A percentile compares a stretch with the other conserved stretches of the same genome.
These are phyloP conservation scores for Pseudococcus jackbeardsleyi DNA, from an alignment of 2,888 invertebrate genomes.

Conservation along the genomic window DNA sequence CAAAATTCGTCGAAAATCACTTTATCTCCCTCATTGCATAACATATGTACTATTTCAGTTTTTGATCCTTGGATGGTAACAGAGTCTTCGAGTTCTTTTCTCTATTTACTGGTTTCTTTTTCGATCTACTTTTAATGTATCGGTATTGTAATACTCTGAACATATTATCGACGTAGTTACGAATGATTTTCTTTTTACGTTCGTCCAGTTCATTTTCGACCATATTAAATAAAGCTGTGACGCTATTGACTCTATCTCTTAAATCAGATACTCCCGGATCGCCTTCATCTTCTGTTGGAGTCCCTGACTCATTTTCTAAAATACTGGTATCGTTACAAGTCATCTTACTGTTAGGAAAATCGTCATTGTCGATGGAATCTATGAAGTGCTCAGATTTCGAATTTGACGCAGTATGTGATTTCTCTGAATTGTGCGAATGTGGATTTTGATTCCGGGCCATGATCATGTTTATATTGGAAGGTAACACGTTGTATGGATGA, in stretches of 20 bases:
- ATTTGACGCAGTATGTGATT: not conserved
- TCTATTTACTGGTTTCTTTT: slow-evolving; percentile 13
- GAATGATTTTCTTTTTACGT: slow-evolving; percentile 60
- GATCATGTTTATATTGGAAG: not conserved
- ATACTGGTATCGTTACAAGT: not conserved
- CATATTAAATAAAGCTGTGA: slow-evolving; percentile 58
- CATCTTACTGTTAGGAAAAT: not conserved
- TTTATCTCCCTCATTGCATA: too few species aligned
- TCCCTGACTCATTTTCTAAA: not conserved
- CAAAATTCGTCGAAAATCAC: too few species aligned
- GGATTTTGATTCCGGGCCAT: not conserved
- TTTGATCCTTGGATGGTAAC: not conserved
- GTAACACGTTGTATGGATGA: not conserved
- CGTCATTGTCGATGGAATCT: not conserved
- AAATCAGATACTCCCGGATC: slow-evolving; percentile 41
- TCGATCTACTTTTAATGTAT: slow-evolving; percentile 59
- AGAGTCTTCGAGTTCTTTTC: not conserved
- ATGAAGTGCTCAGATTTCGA: not conserved
- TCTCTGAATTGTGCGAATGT: not conserved
- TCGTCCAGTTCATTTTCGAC: slow-evolving; percentile 62
- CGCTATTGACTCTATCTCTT: slow-evolving; percentile 57
- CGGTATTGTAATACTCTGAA: slow-evolving; percentile 58
- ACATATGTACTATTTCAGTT: too few species aligned
- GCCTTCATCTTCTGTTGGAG: not conserved
- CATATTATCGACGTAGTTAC: slow-evolving; percentile 63